Evolutionary conservation across 1,140 invertebrate species (phyloP), one percentile per base, ranked within the genome.

Genomic region (Zelostemma sp.): DNA sequence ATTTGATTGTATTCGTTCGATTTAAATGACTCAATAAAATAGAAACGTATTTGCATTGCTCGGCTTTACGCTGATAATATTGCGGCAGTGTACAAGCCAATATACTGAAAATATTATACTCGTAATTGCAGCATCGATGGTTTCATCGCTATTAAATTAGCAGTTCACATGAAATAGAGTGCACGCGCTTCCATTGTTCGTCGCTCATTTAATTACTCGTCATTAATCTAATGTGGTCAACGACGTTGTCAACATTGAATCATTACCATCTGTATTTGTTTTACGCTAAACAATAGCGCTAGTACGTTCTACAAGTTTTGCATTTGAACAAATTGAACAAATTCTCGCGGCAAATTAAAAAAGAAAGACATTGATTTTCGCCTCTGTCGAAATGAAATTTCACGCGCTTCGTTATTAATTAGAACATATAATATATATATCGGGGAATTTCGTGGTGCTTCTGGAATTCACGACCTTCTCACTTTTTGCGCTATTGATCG

Each of bases 401-500:
- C n/a, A n/a, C n/a, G n/a, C n/a, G n/a, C n/a, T n/a, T n/a, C n/a
- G n/a, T n/a, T n/a, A n/a, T n/a, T n/a, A n/a, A n/a, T n/a, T n/a
- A n/a, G n/a, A n/a, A n/a, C n/a, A n/a, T n/a, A 28, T 28, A 28
- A 28, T 28, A 8, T 8, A 28, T 8, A 8, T 28, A 28, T 28
- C 25, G 25, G 25, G 8, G 8, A 28, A 28, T 28, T 28, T 8
- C 25, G 25, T 8, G 3, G 3, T 28, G 25, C 25, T 8, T 28
- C 25, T 28, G 25, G 25, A 28, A 28, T 28, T 28, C 8, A 3
- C 25, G 25, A 28, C 8, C 25, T 28, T 28, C 8, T 28, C 25
- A 28, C 28, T 14, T 50, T 33, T 51, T 51, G 16, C 28, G 41
- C 46, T 68, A 49, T 49, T 46, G 64, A 64, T 28, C 55, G 12